Evolutionary conservation across 2,888 invertebrate genomes (phyloP), one percentile per base, ranked within the genome.

Genomic region (Hydroisotoma schaefferi): DNA sequence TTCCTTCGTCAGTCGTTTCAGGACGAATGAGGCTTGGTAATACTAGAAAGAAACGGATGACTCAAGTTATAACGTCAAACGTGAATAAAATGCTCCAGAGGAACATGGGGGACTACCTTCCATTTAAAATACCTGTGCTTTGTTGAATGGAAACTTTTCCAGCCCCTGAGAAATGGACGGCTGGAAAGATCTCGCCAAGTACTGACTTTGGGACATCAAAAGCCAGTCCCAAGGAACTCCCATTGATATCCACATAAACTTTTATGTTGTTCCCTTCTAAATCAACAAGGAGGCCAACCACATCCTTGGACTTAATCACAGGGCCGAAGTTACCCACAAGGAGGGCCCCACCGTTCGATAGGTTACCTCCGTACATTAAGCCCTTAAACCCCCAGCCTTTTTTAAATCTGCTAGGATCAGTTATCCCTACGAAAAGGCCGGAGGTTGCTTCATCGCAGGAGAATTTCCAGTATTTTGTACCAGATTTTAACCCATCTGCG

Each of bases 161-260:
- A 18, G 2, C 4, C 18, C 54, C 58, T 33, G 52, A 53, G 28
- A 58, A 58, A 37, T 46, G 52, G 15, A 58, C 46, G 4, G 25
- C 53, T 15, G 58, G 58, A 27, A 53, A 44, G n/a, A 58, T 22
- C n/a, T 20, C 40, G 2, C 37, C 44, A 25, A 54, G 52, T 2
- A 46, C 54, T 2, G 29, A 10, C 43, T 33, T 38, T 10, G 44
- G 53, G 15, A 58, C 52, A 46, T 44, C 53, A 46, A 58, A 58
- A 8, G 58, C 58, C 12, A 33, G 46, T 2, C 58, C 58, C 23
- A 58, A n/a, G 2, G 53, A 23, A 2, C 12, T n/a, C 6, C 58
- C 58, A 46, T 58, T 53, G 3, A 53, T n/a, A 52, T 58, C 58
- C 20, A 58, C 33, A 26, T 53, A 58, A 28, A 58, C 47, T 51